Evolutionary conservation across 2,113 vertebrate genomes (phyloP), one percentile per base, ranked within the genome.

Genomic region (Hypomesus transpacificus): DNA sequence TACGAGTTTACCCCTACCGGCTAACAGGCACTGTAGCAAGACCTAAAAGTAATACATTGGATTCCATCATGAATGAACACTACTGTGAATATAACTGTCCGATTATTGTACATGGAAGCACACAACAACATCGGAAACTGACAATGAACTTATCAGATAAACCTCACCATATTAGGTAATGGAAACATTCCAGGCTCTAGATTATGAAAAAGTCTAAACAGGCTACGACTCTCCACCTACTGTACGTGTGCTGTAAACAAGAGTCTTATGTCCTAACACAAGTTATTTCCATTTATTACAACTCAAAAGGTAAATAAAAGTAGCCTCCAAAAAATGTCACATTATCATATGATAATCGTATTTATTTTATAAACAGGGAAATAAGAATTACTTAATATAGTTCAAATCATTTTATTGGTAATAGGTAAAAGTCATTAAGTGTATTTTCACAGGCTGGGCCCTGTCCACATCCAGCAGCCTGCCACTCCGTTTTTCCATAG

Each of bases 1-100:
- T 78, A 69, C 82, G 60, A 76, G 68, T 50, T 86, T 86, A 86
- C 87, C 87, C 89, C 88, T 89, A 82, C 87, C 77, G 88, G 87
- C 77, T 80, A 87, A 75, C 7, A 81, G 73, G 80, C 54, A 84
- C 80, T 80, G 82, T 78, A 81, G 85, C 82, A 85, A 80, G 73
- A 59, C 9, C 31, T 3, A 5, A 11, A 17, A 56, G 17, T 56
- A 54, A 54, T 3, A 54, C 53, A 54, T 54, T 5, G 54, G n/a
- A 56, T 20, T 18, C n/a, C 4, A 17, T 56, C 16, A 56, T 56
- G 16, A 56, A 2, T 56, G 17, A 18, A 5, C 54, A 56, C n/a
- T 1, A 56, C 54, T 18, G n/a, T 5, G 3, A 56, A 3, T 18
- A 18, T 20, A 1, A 20, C 54, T 34, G 7, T 18, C 62, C 28